A percentile compares a stretch with the other conserved stretches of the same genome.
Conservation (phyloP, 2,888 invertebrate species). For the Andrena trimmerana region DNA sequence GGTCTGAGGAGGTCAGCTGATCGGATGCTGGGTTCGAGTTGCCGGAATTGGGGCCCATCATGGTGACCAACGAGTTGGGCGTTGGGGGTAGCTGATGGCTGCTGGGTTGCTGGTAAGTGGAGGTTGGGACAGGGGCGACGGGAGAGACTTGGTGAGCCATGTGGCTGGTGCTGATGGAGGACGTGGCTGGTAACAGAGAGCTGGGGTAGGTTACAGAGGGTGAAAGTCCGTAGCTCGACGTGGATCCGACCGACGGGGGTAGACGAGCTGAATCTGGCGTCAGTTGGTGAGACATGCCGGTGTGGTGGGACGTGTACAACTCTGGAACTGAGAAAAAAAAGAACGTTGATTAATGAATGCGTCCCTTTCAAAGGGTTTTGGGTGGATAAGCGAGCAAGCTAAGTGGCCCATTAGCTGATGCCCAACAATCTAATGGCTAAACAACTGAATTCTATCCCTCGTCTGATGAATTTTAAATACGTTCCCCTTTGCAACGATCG, state of each 20-base stretch:
- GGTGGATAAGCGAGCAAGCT: neutral
- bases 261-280: conserved; percentile 82
- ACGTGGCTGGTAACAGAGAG: conserved; percentile 78
- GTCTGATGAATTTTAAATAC: too few relatives aligned
- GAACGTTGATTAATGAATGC: neutral
- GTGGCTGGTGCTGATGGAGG: conserved; percentile 87
- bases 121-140: conserved; percentile 85
- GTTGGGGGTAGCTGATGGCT: conserved; percentile 84
- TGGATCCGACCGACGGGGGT: conserved; percentile 83
- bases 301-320: conserved; percentile 84
- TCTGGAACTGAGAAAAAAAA: conserved; percentile 76
- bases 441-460: too few relatives aligned
- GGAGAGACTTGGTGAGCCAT: conserved; percentile 84
- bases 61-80: conserved; percentile 85
- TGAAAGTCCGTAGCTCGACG: conserved; percentile 82
- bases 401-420: neutral
- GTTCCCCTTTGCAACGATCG: too few relatives aligned
- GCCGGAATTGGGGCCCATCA: conserved; percentile 86
- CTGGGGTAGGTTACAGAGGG: conserved; percentile 85
- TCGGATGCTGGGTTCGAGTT: conserved; percentile 81
- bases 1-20: conserved; percentile 74
- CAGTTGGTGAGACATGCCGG: conserved; percentile 79
- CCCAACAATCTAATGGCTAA: neutral
- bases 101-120: conserved; percentile 85
- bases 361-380: neutral